Base-by-base conservation (phyloP, 1,140 invertebrate species). In the Achroia grisella region DNA sequence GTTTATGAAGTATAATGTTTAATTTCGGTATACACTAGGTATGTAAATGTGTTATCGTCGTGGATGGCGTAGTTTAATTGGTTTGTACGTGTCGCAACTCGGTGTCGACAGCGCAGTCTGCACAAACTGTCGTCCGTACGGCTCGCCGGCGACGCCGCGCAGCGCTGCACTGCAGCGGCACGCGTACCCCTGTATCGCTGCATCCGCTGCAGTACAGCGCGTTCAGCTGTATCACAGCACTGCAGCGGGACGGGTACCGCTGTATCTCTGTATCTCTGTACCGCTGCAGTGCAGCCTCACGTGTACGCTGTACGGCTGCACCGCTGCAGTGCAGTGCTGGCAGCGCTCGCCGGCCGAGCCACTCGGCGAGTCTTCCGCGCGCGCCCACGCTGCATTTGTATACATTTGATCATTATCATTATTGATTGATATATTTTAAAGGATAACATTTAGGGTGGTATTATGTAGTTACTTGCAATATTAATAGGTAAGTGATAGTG, bases 391-490 rank as follows among this genome's bases (percentile, higher is more conserved):
- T 48, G 55, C 68, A 61, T 67, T 67, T 64, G 56, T 66, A 59
- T 69, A 64, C 57, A 62, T 64, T 59, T 59, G 49, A 59, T 59
- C 56, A 56, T 23, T 23, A n/a, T n/a, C n/a, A n/a, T n/a, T 6
- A 23, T 62, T 63, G 52, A 61, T 63, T 58, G 52, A 61, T 63
- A 69, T 69, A 72, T 64, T 66, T 69, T 65, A 67, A 66, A 23
- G 46, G 48, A 51, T 67, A 63, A 66, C 60, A 62, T 69, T 62
- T 71, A 71, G 69, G 63, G 62, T 66, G 65, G 65, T 67, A 64
- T 58, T 53, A 61, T 58, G 70, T 73, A 73, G 70, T 73, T 60
- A 67, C 62, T 67, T 62, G 70, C 70, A 71, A 73, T 73, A 71
- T 71, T 68, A 23, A 23, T 70, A 67, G 66, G 56, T 64, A 59